Percentiles rank a stretch among this genome's conserved stretches.
These are phyloP conservation scores for Ommatoiulus sabulosus DNA, from an alignment of 2,888 invertebrate species.

Conservation along the genomic window DNA sequence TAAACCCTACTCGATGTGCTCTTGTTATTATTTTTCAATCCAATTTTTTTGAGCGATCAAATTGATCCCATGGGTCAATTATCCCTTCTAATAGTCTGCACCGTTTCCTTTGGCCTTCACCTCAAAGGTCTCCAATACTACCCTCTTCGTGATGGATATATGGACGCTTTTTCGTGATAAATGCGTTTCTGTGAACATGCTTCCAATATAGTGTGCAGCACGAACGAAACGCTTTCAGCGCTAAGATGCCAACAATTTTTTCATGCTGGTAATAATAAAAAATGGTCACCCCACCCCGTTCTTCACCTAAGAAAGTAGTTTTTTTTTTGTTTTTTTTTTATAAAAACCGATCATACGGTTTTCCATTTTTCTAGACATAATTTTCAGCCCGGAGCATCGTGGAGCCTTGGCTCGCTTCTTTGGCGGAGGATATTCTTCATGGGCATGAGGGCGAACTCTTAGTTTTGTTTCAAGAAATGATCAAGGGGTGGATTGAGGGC, in stretches of 20 bases:
- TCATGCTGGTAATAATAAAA: slow-evolving; percentile 29
- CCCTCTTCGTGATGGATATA: slow-evolving; percentile 2
- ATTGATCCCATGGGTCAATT: slow-evolving; percentile 51
- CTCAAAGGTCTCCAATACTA: slow-evolving; percentile 38
- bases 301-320: neutral
- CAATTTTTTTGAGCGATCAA: slow-evolving; percentile 41
- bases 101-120: slow-evolving; percentile 53
- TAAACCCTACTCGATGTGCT: neutral
- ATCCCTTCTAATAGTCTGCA: slow-evolving; percentile 52
- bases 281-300: slow-evolving; percentile 30
- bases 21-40: slow-evolving; percentile 43
- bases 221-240: neutral
- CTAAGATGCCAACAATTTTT: neutral
- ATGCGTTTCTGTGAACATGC: neutral
- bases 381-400: neutral
- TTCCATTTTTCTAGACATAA: slow-evolving; percentile 28
- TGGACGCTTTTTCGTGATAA: slow-evolving; percentile 8
- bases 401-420: neutral
- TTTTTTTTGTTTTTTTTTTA: slow-evolving; percentile 8
- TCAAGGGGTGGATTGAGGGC: slow-evolving; percentile 32
- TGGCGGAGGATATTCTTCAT: neutral
- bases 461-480: slow-evolving; percentile 12
- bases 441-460: slow-evolving; percentile 38
- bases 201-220: neutral
- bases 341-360: neutral